Base-by-base conservation (phyloP, 2,888 invertebrate genomes). In the Tipula unca region DNA sequence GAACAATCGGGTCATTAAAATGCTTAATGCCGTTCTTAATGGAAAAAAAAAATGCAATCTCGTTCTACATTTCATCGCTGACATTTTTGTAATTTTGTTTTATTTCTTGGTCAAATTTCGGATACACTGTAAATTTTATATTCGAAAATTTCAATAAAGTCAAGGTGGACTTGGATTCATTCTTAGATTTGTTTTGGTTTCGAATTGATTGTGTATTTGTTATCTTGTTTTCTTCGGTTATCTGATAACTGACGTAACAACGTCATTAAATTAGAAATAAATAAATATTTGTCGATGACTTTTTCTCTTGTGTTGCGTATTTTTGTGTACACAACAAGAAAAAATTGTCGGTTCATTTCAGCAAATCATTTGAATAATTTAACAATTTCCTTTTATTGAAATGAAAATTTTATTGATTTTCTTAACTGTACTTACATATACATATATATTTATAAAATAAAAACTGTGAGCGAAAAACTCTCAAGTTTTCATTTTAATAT, bases 381-480 rank as follows among this genome's bases (percentile, higher is more conserved):
- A 69, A 69, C 69, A 69, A 69, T 69, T 20, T 69, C 25, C 69
- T 69, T 25, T 25, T 69, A 69, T 69, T 69, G 25, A 69, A 69
- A 69, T 69, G 69, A 69, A 69, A 69, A 69, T 69, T 25, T 69
- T 69, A 69, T 69, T 69, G 69, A 69, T 69, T 69, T 69, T 69
- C 69, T 25, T 25, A 13, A 17, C 10, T 69, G 69, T 25, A 17
- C 10, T 39, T 1, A 39, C 35, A 35, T 35, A 35, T 42, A 54
- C 17, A 13, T 54, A 54, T 17, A 54, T 17, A 32, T 32, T 32
- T 32, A 2, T 32, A 32, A 32, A 32, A 32, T 6, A 39, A 39
- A 54, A 54, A 54, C 48, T 54, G 48, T 54, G 48, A 54, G 17
- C 48, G 48, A 54, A 8, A 54, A 54, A n/a, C 8, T 54, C n/a